Conservation (phyloP, 1,140 invertebrate species). For the Riptortus pedestris region DNA sequence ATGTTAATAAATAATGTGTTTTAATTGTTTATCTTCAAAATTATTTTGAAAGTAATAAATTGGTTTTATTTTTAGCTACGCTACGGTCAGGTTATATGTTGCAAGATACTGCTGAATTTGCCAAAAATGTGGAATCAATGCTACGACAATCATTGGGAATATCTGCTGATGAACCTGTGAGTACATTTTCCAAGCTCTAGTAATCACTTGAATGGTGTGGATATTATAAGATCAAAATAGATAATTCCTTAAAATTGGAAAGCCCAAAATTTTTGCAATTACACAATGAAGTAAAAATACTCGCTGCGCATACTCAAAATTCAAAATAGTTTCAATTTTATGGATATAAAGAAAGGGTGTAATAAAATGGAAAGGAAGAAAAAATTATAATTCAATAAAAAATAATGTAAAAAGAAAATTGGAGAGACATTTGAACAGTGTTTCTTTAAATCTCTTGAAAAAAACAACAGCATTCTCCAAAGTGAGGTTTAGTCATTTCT, state of each 20-base stretch:
- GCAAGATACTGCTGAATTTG: conserved; percentile 75
- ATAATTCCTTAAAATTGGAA: not conserved
- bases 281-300: no score
- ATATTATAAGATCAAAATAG: not conserved
- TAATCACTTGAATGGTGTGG: not conserved
- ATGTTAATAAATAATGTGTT: not conserved
- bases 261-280: no score
- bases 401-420: no score
- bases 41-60: not conserved
- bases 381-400: no score
- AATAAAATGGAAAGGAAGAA: no score
- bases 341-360: no score
- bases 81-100: conserved; percentile 83
- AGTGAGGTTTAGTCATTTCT: no score
- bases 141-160: conserved; percentile 75
- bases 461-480: no score
- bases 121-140: conserved; percentile 75
- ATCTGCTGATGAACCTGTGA: conserved; percentile 58
- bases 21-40: not conserved
- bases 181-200: conserved; percentile 19
- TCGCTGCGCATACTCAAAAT: no score
- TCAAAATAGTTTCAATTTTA: no score
- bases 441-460: no score
- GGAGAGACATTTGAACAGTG: no score
- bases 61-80: conserved; percentile 52